phyloP scores from a whole-genome alignment of 37 sponge, comb jelly and placozoan genomes.

The Axinella damicornis region DNA sequence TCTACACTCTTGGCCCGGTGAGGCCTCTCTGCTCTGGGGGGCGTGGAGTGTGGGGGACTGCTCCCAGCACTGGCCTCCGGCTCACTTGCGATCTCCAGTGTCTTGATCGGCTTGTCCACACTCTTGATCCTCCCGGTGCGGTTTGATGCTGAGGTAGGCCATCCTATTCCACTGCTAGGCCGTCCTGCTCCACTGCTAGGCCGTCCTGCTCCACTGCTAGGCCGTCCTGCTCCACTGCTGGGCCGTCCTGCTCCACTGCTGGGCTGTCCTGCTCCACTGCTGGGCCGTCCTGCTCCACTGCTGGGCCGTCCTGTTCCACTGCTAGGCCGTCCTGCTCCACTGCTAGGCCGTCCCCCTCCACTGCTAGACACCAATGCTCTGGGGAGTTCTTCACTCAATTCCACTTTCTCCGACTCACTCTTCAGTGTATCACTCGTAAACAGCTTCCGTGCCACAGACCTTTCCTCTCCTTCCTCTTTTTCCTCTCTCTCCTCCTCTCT shows the following conservation, averaged over 20 bases:
- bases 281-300: no score
- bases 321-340: no score
- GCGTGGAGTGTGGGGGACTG: background rate
- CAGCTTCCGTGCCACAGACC: background rate
- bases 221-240: no score
- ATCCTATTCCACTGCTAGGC: no score
- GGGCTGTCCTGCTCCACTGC: no score
- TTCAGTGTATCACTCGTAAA: background rate
- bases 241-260: background rate
- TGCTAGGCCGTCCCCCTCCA: no score
- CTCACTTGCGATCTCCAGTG: slow-evolving; percentile 26
- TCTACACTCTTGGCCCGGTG: slow-evolving; percentile 30
- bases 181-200: background rate
- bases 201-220: background rate
- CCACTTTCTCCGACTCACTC: background rate
- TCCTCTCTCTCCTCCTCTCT: no score
- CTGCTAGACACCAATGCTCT: no score
- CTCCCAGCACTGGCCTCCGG: background rate
- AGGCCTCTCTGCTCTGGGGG: background rate
- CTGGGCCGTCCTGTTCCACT: background rate
- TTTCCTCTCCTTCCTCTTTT: no score
- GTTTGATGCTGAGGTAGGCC: no score
- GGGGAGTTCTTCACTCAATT: background rate
- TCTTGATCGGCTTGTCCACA: slow-evolving; percentile 46
- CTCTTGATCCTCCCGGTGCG: slow-evolving; percentile 18